These are phyloP conservation scores for Vanessa atalanta DNA, from an alignment of 1,140 invertebrate genomes.

Conservation along the genomic window DNA sequence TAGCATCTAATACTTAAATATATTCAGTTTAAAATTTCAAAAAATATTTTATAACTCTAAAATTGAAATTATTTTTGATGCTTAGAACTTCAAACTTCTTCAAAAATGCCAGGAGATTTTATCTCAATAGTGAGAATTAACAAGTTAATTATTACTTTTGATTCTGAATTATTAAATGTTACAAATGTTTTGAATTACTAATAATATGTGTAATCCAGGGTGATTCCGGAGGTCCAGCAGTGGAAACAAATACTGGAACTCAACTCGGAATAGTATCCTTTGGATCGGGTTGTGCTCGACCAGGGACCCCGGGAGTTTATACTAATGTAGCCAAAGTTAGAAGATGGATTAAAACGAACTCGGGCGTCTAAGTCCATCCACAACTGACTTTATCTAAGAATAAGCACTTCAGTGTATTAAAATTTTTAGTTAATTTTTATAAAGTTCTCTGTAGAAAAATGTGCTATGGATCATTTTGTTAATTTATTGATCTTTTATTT, in stretches of 20 bases:
- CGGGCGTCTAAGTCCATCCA: conserved; percentile 34
- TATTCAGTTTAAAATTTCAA: too few relatives aligned
- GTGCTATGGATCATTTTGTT: too few relatives aligned
- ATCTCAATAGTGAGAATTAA: too few relatives aligned
- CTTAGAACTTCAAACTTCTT: too few relatives aligned
- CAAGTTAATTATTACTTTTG: too few relatives aligned
- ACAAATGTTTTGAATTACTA: too few relatives aligned
- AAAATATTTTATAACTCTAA: too few relatives aligned
- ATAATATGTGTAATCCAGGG: conserved; percentile 41
- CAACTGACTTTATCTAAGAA: not conserved
- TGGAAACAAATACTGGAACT: conserved; percentile 24
- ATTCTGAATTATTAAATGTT: too few relatives aligned
- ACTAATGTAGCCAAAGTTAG: conserved; percentile 42
- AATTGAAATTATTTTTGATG: too few relatives aligned
- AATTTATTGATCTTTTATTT: too few relatives aligned
- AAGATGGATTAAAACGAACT: conserved; percentile 38
- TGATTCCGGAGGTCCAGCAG: conserved; percentile 58
- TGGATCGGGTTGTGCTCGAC: conserved; percentile 53
- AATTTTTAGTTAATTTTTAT: too few relatives aligned
- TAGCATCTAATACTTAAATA: not conserved
- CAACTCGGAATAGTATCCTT: conserved; percentile 54
- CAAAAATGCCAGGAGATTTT: not conserved
- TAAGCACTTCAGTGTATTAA: not conserved
- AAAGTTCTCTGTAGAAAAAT: too few relatives aligned
- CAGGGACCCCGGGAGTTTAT: conserved; percentile 53